phyloP scores from a whole-genome alignment of 2,113 vertebrate genomes.

The Lepus timidus region DNA sequence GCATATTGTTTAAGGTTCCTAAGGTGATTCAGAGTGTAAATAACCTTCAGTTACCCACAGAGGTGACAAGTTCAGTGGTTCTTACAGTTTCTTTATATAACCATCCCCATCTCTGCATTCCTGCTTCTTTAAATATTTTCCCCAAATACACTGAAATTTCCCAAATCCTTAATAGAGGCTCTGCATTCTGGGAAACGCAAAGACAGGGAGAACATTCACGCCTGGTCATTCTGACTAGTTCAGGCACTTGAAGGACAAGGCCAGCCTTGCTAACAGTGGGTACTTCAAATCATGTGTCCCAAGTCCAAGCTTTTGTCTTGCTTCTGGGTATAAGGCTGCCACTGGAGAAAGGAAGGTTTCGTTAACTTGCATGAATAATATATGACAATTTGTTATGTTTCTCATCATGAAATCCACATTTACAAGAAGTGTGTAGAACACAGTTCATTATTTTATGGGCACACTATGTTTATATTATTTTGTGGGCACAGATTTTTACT shows the following conservation, averaged over 20 bases:
- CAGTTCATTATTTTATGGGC: neutral
- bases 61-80: neutral
- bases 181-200: neutral
- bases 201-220: neutral
- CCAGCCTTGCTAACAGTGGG: neutral
- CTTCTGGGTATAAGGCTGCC: neutral
- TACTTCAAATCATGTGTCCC: neutral
- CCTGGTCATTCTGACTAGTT: neutral
- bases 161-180: neutral
- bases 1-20: neutral
- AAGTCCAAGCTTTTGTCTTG: neutral
- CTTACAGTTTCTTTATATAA: neutral
- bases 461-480: neutral
- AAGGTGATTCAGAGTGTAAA: neutral
- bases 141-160: neutral
- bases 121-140: neutral
- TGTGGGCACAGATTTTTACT: neutral
- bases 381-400: neutral
- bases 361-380: neutral
- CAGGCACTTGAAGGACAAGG: neutral
- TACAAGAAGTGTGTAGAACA: neutral
- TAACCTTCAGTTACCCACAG: neutral
- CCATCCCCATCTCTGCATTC: neutral
- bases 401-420: neutral
- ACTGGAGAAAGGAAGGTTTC: neutral